phyloP scores from a whole-genome alignment of 2,888 invertebrate species.

The Sympetrum striolatum region DNA sequence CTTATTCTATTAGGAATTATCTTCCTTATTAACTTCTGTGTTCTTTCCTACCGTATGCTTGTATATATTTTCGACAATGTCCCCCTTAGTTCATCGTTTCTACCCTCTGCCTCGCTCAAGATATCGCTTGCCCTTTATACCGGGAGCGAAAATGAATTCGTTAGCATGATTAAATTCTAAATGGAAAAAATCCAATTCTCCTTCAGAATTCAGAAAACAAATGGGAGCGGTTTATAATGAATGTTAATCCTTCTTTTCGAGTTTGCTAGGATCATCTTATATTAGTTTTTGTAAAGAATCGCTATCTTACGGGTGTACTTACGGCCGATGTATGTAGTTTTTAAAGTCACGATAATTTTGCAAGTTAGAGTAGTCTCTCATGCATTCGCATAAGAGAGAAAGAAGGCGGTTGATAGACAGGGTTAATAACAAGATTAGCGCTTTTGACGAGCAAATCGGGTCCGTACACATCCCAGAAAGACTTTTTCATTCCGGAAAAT shows the following conservation, averaged over 20 bases:
- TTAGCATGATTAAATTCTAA: constrained; percentile 24
- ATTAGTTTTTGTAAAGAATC: not conserved
- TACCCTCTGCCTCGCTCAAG: not conserved
- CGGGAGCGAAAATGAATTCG: not conserved
- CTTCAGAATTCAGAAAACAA: not conserved
- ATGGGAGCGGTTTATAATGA: not conserved
- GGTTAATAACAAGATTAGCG: not conserved
- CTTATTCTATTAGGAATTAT: not conserved
- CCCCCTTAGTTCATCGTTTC: not conserved
- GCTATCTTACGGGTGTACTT: no score
- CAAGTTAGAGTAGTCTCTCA: no score
- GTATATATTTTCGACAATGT: not conserved
- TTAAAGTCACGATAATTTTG: no score
- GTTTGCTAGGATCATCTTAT: not conserved
- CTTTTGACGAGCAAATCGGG: not conserved
- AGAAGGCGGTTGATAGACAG: not conserved
- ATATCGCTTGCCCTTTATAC: not conserved
- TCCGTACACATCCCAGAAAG: not conserved
- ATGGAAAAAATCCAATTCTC: not conserved
- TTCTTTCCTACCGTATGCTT: not conserved
- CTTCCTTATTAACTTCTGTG: not conserved
- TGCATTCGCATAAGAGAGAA: no score
- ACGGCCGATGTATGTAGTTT: no score
- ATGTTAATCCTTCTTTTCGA: not conserved
- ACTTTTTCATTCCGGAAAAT: not conserved